Conservation (phyloP, 2,113 vertebrate genomes). For the Clarias gariepinus region DNA sequence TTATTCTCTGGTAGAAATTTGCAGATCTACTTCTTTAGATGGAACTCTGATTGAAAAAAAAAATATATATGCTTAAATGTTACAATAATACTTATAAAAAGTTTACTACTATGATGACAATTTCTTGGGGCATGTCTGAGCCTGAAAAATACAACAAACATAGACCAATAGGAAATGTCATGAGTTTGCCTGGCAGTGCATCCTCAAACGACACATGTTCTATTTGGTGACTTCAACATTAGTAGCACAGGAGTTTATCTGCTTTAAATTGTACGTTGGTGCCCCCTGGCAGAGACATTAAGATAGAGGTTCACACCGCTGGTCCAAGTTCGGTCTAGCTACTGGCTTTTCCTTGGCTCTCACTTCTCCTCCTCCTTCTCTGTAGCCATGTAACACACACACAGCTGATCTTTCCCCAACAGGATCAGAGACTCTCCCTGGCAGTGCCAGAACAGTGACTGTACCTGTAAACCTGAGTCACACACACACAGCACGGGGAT, state of each 20-base stretch:
- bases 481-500: not conserved
- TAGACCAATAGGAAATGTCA: not conserved
- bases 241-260: not conserved
- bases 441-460: slow-evolving; percentile 82
- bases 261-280: not conserved
- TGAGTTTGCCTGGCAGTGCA: not conserved
- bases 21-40: not conserved
- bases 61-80: not conserved
- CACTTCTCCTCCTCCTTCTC: slow-evolving; percentile 64
- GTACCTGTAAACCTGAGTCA: slow-evolving; percentile 76
- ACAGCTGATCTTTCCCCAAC: slow-evolving; percentile 88
- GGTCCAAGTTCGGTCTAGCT: not conserved
- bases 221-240: not conserved
- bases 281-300: not conserved
- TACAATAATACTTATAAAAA: not conserved
- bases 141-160: not conserved
- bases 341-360: not conserved
- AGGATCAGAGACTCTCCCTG: slow-evolving; percentile 80
- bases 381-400: slow-evolving; percentile 86
- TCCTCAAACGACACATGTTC: not conserved
- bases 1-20: not conserved
- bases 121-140: not conserved
- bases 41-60: not conserved
- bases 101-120: not conserved
- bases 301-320: not conserved